Base-by-base conservation (phyloP, 2,888 invertebrate species). In the Cephus spinipes region DNA sequence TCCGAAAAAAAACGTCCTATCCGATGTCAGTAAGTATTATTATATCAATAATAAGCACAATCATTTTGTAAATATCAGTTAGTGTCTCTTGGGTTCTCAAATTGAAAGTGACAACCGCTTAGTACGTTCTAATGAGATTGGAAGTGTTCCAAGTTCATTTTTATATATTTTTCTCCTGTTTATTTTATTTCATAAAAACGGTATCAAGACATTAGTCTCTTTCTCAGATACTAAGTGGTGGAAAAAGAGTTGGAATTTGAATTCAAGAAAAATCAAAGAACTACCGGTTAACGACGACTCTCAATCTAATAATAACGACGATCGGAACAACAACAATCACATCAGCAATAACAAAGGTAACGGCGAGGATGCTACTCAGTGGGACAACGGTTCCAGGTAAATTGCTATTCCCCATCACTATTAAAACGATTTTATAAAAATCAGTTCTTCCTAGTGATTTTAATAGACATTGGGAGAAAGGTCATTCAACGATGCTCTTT, bases 11-110 rank as follows among this genome's bases (percentile, higher is more conserved):
- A 89, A 87, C 79, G 68, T 83, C 1, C 79, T 83, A 32, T 75
- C 83, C 40, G 86, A 87, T 79, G 83, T 88, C 78, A 89, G 90
- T 88, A 79, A 83, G 85, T 80, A 32, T 76, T 68, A 12, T 69
- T 11, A 40, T 40, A 40, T 15, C 15, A 15, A 40, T 40, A 40
- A 40, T 40, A 40, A 15, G 15, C 4, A 15, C 40, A 40, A 15
- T 15, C 6, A 15, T 15, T 40, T 40, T 6, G 40, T 40, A 40
- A 40, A 40, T 40, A 40, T 40, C 40, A 15, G 40, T 40, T 15
- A 40, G 40, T 40, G 40, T 15, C 40, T 40, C 40, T 40, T 4
- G 15, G 4, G 12, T 6, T 40, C 40, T 40, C 40, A 40, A 40
- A 40, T 40, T 15, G 40, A 40, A 15, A 40, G 40, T 40, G 15